Conservation (phyloP, 2,888 invertebrate species). For the Phania funesta region DNA sequence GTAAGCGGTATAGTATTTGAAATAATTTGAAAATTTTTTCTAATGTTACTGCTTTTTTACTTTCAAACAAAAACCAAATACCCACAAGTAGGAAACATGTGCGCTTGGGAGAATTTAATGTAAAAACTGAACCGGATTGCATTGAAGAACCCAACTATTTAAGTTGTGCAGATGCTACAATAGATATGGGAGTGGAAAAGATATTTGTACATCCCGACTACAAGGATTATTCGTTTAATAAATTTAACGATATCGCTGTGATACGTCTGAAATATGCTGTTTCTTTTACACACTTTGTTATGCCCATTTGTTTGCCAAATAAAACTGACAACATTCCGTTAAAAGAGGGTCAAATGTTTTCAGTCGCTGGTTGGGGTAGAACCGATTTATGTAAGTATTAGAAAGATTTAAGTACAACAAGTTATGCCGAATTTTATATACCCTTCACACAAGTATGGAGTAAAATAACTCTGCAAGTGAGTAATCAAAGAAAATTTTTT, state of each 20-base stretch:
- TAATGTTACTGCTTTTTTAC: slow-evolving; percentile 36
- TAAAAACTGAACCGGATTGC: slow-evolving; percentile 84
- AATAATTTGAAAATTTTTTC: slow-evolving; percentile 42
- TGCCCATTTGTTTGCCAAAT: slow-evolving; percentile 83
- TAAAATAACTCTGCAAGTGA: too few species aligned
- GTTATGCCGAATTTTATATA: too few species aligned
- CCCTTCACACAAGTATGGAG: too few species aligned
- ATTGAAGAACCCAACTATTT: slow-evolving; percentile 78
- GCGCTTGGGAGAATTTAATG: slow-evolving; percentile 86
- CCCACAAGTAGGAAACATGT: slow-evolving; percentile 78
- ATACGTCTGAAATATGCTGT: slow-evolving; percentile 76
- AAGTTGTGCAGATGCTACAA: slow-evolving; percentile 84
- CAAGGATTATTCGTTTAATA: slow-evolving; percentile 81
- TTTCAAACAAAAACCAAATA: not conserved
- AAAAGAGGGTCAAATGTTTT: slow-evolving; percentile 81
- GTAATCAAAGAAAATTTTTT: too few species aligned
- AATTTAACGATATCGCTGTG: slow-evolving; percentile 83
- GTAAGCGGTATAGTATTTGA: slow-evolving; percentile 80
- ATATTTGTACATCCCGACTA: slow-evolving; percentile 85
- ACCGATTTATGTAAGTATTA: slow-evolving; percentile 81
- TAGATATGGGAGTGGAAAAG: slow-evolving; percentile 84
- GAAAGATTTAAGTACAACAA: too few species aligned
- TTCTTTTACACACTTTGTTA: slow-evolving; percentile 82
- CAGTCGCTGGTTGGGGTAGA: slow-evolving; percentile 84
- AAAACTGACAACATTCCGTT: slow-evolving; percentile 76